Conservation (phyloP, 2,113 vertebrate species). For the Onychostruthus taczanowskii region DNA sequence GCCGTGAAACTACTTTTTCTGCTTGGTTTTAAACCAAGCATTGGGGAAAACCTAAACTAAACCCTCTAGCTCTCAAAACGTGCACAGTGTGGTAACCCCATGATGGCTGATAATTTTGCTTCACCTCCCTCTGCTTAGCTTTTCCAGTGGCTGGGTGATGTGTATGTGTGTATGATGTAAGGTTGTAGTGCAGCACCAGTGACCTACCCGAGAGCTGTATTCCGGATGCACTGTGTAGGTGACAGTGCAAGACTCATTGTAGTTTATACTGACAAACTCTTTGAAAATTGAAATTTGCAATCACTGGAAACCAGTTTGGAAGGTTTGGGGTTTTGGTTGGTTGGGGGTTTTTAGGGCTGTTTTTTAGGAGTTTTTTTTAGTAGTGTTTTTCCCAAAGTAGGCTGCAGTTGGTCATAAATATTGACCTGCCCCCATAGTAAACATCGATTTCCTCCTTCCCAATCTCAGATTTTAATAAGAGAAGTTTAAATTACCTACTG, state of each 20-base stretch:
- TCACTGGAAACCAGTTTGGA: background rate
- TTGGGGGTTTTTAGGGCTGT: background rate
- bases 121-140: background rate
- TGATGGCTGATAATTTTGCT: background rate
- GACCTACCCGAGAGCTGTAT: background rate
- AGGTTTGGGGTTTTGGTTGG: background rate
- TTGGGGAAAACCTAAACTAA: background rate
- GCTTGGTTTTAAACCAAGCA: background rate
- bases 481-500: background rate
- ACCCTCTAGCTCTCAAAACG: background rate
- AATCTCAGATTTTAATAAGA: background rate
- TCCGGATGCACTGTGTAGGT: rapidly evolving
- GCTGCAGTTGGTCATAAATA: background rate
- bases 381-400: background rate
- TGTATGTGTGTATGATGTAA: background rate
- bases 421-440: background rate
- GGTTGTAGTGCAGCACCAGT: background rate
- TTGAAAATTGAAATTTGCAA: background rate
- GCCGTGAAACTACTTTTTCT: background rate
- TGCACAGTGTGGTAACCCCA: background rate
- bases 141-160: background rate
- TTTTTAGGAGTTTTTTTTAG: background rate
- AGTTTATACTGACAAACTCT: background rate
- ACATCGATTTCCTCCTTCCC: background rate
- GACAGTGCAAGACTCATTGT: background rate